Percentiles rank a stretch among this genome's conserved stretches.
Conservation (phyloP, 1,140 invertebrate species). For the Geopemphigus sp. region DNA sequence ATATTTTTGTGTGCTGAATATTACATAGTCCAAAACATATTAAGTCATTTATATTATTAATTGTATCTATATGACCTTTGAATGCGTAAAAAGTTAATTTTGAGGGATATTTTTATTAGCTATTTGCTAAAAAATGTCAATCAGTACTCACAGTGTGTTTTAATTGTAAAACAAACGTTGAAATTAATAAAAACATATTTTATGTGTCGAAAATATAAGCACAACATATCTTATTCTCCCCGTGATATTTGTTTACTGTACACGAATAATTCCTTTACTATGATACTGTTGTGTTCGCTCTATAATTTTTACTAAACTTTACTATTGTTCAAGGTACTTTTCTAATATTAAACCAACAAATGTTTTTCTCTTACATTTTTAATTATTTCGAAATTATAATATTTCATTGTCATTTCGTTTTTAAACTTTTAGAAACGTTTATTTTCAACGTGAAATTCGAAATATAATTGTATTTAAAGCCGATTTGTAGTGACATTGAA, state of each 20-base stretch:
- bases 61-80: too few species aligned
- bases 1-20: too few species aligned
- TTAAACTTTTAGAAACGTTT: neutral
- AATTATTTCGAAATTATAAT: constrained; percentile 27
- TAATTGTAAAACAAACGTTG: too few species aligned
- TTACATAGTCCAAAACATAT: too few species aligned
- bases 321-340: neutral
- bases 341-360: neutral
- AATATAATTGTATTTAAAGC: neutral
- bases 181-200: neutral
- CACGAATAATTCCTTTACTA: neutral
- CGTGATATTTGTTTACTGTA: neutral
- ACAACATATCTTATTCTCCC: neutral
- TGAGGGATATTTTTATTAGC: too few species aligned
- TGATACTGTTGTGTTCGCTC: too few species aligned
- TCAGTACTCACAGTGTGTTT: too few species aligned
- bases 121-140: too few species aligned
- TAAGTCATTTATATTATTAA: too few species aligned
- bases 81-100: too few species aligned
- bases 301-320: constrained; percentile 16
- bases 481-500: too few species aligned
- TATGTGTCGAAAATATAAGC: neutral
- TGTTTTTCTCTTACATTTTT: neutral
- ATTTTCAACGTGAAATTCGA: neutral
- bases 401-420: neutral